phyloP scores from a whole-genome alignment of 2,888 invertebrate species.

The Aphodius granarius region DNA sequence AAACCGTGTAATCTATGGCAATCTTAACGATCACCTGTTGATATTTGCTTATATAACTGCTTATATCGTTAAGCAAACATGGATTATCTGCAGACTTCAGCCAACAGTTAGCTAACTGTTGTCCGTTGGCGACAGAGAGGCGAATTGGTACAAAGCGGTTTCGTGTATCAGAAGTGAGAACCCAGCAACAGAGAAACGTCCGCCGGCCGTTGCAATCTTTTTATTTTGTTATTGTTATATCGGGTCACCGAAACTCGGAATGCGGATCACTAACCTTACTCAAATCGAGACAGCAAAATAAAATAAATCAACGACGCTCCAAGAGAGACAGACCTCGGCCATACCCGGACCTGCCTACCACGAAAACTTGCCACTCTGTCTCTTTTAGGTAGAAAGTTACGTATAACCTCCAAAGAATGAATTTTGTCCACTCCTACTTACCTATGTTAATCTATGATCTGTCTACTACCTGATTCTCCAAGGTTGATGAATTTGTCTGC shows the following conservation, averaged over 20 bases:
- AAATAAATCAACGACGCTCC: not conserved
- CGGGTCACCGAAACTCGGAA: not conserved
- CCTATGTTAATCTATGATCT: not conserved
- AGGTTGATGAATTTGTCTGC: not conserved
- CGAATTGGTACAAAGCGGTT: not conserved
- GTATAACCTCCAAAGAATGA: not conserved
- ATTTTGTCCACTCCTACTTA: not conserved
- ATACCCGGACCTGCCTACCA: not conserved
- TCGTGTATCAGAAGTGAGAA: not conserved
- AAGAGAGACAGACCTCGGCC: not conserved
- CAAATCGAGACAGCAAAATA: not conserved
- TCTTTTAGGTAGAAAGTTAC: not conserved
- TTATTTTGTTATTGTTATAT: not conserved
- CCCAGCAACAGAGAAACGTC: not conserved
- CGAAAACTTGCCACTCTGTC: no score
- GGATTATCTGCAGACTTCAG: not conserved
- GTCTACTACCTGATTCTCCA: not conserved
- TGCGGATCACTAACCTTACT: not conserved
- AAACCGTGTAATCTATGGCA: no score
- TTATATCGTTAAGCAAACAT: not conserved
- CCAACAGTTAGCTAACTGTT: not conserved
- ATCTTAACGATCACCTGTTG: not conserved
- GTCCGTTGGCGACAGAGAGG: not conserved
- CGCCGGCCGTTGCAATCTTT: not conserved
- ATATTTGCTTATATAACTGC: not conserved